Base-by-base conservation (phyloP, 30 jellyfish, hydroid and myxozoan genomes). In the Catostylus mosaicus region DNA sequence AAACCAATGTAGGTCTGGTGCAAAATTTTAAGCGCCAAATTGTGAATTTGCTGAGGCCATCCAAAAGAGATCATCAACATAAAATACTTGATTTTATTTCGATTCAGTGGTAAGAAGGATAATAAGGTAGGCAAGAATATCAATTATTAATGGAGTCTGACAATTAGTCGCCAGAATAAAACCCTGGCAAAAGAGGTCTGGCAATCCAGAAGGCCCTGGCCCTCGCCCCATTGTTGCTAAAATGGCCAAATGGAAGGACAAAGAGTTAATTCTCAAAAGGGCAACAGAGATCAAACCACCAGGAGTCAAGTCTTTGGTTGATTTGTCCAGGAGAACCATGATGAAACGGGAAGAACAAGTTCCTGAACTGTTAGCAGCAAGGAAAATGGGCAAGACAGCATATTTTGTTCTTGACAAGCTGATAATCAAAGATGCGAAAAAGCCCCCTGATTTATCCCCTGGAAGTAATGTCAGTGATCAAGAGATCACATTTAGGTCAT, bases 141-240 rank as follows among this genome's bases (percentile, higher is more conserved):
- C n/a, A n/a, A n/a, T n/a, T n/a, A n/a, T n/a, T n/a, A n/a, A n/a
- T n/a, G n/a, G n/a, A n/a, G n/a, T n/a, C n/a, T 73, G 85, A 22
- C 85, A 73, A 27, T 19, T 71, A 52, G 50, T 73, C 0, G 30
- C 10, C 32, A 73, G 51, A n/a, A 7, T 37, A 5, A 45, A 24
- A 19, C 43, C 61, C 0, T 20, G 29, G 27, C 85, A 73, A 73
- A 73, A 52, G 14, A n/a, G 47, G 69, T 30, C 64, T 30, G 66
- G 66, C 62, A 36, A 48, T 20, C 78, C 56, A 24, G 78, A 75
- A 32, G 77, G 75, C 63, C n/a, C n/a, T n/a, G n/a, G n/a, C n/a
- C 75, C 63, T 19, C 75, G 77, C 45, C 88, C 88, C 18, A 77
- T 77, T 26, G 67, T 77, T 62, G 80, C 79, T n/a, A 60, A 77